Evolutionary conservation across 2,888 invertebrate genomes (phyloP).

Genomic region (Protonemura montana): DNA sequence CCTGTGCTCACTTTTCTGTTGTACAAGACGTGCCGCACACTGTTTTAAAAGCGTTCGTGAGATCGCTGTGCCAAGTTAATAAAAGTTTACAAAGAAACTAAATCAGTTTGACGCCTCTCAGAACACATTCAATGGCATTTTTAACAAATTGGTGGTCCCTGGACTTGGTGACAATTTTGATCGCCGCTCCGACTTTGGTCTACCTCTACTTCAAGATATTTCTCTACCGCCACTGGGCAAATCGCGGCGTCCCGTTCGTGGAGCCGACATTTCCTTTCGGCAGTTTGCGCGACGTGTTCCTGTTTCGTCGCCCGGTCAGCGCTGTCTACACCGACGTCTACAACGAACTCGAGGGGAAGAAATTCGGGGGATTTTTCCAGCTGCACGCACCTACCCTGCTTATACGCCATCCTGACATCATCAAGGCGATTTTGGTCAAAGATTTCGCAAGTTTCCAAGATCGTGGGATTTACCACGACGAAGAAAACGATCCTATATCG

Average conservation of each 20-base stretch:
- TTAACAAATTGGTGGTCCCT: background rate
- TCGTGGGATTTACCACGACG: conserved; percentile 39
- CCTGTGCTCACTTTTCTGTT: too few species aligned
- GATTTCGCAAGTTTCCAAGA: conserved; percentile 45
- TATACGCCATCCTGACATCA: conserved; percentile 53
- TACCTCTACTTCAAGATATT: background rate
- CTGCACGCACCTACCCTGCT: conserved; percentile 56
- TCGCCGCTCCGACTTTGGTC: background rate
- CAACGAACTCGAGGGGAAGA: conserved; percentile 56
- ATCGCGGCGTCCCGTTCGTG: conserved; percentile 65
- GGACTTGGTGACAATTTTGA: background rate
- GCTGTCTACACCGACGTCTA: conserved; percentile 69
- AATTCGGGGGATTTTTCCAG: conserved; percentile 56
- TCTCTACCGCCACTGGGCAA: conserved; percentile 62
- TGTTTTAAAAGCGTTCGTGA: too few species aligned
- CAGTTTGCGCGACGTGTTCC: conserved; percentile 65
- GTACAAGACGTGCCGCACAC: too few species aligned
- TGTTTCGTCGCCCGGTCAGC: conserved; percentile 66
- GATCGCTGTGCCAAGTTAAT: too few species aligned
- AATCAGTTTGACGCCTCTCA: background rate
- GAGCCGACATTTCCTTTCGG: conserved; percentile 69
- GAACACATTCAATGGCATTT: conserved; percentile 1
- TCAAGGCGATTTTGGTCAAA: conserved; percentile 36
- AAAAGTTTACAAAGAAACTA: too few species aligned
- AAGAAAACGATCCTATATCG: conserved; percentile 57